Percentiles rank a stretch among this genome's conserved stretches.
phyloP scores from a whole-genome alignment of 1,140 invertebrate genomes.

The Heliconius congener region DNA sequence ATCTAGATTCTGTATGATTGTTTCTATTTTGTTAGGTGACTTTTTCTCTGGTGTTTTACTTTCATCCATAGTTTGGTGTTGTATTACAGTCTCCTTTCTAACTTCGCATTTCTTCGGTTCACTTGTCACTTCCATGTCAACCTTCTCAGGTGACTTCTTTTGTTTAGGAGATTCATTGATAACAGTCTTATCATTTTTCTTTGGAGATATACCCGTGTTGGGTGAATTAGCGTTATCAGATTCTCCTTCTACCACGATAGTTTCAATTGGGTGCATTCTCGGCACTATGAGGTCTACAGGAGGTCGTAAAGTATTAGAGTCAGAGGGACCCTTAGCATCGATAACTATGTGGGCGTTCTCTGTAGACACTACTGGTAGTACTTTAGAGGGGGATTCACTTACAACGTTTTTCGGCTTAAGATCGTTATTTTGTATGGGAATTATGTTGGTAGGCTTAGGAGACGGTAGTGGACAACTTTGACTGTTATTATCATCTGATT shows the following conservation, averaged over 20 bases:
- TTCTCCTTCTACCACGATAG: slow-evolving; percentile 70
- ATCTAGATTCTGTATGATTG: slow-evolving; percentile 69
- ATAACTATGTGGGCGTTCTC: slow-evolving; percentile 74
- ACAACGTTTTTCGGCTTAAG: slow-evolving; percentile 60
- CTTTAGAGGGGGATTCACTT: slow-evolving; percentile 68
- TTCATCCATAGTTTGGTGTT: slow-evolving; percentile 69
- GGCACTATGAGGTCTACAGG: slow-evolving; percentile 63
- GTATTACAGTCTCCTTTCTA: slow-evolving; percentile 75
- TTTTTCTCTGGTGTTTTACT: slow-evolving; percentile 61
- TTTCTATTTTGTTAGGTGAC: slow-evolving; percentile 70
- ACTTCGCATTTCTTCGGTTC: slow-evolving; percentile 67
- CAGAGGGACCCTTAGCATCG: slow-evolving; percentile 65
- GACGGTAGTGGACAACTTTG: slow-evolving; percentile 76
- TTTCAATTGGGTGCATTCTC: slow-evolving; percentile 67
- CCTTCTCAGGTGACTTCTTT: slow-evolving; percentile 63
- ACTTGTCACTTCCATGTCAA: slow-evolving; percentile 42
- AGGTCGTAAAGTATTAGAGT: slow-evolving; percentile 48
- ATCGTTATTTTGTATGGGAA: slow-evolving; percentile 53
- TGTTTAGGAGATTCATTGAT: slow-evolving; percentile 64
- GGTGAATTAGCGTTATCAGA: slow-evolving; percentile 63
- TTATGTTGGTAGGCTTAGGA: slow-evolving; percentile 58
- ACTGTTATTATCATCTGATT: slow-evolving; percentile 79
- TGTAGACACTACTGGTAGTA: slow-evolving; percentile 73
- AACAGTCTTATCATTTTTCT: slow-evolving; percentile 69
- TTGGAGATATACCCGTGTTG: slow-evolving; percentile 55